Evolutionary conservation across 92 coral and sea anemone species (phyloP), one percentile per base, ranked within the genome.

Genomic region (Scolanthus callimorphus): DNA sequence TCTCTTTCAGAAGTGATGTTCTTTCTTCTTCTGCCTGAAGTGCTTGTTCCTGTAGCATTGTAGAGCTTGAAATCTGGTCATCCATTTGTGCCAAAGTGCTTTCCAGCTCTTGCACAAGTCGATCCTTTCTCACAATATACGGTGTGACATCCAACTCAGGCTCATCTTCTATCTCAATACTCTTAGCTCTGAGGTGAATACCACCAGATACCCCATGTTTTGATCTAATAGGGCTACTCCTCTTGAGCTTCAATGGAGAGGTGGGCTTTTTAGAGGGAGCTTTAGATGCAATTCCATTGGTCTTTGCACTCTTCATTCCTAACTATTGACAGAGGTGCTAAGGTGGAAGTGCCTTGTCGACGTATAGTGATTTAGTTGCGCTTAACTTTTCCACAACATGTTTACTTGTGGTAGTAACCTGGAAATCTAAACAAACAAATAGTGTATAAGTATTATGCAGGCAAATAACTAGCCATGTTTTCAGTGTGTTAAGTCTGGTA

Each of bases 61-160:
- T 51, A 2, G 74, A 59, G 31, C 66, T 87, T 29, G 72, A 69
- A 60, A 62, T 54, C 20, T 84, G 76, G 60, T 76, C 89, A 55
- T 91, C 91, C 75, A 88, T 79, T 63, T 87, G 86, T 8, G 89
- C 77, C 20, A 91, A 64, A 59, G 89, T 80, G 12, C 78, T 88
- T 43, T 85, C 89, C 34, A 92, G 72, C 48, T 92, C 98, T 39
- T 65, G 81, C 31, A 92, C 80, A 44, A 92, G 94, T 34, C 84
- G 76, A 56, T 92, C 89, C 46, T 83, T 83, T 38, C 88, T 55
- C 8, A 59, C 60, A 17, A 77, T 66, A 44, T 80, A 60, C 17
- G 92, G 88, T 17, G 84, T 46, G 1, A 81, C 49, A 19, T 79
- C 84, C 34, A 81, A 38, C 3, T 85, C 84, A n/a, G 70, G 61